Conservation (phyloP, 2,113 vertebrate species). For the Syngnathus floridae region DNA sequence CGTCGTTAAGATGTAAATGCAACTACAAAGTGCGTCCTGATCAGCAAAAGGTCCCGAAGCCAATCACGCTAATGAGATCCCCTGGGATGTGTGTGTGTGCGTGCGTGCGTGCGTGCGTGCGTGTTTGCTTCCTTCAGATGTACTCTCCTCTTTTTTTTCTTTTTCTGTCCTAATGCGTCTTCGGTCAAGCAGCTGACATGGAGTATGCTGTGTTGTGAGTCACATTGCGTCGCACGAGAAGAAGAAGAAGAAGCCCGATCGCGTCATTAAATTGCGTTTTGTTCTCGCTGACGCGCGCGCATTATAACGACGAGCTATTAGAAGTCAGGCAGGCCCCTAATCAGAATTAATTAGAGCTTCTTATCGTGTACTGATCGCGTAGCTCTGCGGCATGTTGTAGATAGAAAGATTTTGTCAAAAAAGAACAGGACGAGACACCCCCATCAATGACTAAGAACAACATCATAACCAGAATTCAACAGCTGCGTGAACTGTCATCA, state of each 20-base stretch:
- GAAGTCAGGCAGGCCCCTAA: neutral
- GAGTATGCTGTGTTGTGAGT: neutral
- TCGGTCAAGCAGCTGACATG: neutral
- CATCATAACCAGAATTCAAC: too few relatives aligned
- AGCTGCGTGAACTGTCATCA: too few relatives aligned
- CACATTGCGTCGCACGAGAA: neutral
- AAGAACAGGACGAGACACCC: too few relatives aligned
- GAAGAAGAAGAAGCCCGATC: neutral
- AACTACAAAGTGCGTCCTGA: conserved; percentile 40
- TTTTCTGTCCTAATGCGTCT: neutral
- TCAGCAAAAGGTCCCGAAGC: conserved; percentile 49
- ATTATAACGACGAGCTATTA: neutral
- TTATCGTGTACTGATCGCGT: neutral
- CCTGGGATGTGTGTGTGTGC: conserved; percentile 26
- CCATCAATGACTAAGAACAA: too few relatives aligned
- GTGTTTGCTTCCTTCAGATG: conserved; percentile 19
- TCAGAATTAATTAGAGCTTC: neutral
- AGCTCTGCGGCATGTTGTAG: neutral
- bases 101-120: neutral
- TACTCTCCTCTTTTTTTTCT: neutral
- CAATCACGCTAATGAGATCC: conserved; percentile 56
- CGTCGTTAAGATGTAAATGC: conserved; percentile 45
- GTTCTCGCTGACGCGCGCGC: neutral
- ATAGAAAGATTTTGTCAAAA: too few relatives aligned
- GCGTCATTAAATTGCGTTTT: neutral